Evolutionary conservation across 2,113 vertebrate genomes (phyloP), one percentile per base, ranked within the genome.

Genomic region (Elephantulus edwardii): DNA sequence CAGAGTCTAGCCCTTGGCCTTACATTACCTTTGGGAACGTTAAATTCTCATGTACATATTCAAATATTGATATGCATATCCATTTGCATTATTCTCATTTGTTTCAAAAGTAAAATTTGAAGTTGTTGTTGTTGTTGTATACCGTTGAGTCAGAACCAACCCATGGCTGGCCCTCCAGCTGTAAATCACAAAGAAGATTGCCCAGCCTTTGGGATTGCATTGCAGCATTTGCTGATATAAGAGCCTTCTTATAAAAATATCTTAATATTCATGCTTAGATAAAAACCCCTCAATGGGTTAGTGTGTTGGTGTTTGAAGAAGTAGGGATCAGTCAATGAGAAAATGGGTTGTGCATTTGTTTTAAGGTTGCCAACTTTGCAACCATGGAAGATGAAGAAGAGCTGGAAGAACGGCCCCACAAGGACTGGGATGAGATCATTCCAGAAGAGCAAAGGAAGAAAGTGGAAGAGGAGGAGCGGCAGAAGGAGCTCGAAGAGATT

Each of bases 341-440:
- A 5, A 42, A 3, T 88, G 75, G 87, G 33, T 38, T 86, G 82
- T 94, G 30, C 33, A 2, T 94, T 86, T 92, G 71, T 91, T 93
- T 96, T 80, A 79, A 99, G 99, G 99, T 99, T 72, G 99, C 99
- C 42, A 99, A 99, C 96, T 99, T 99, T 93, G 97, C 99, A 89
- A 99, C 98, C 10, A 99, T 99, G 98, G 99, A 99, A 74, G 99
- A 99, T 64, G 98, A 97, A 48, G 97, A 98, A 64, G 98, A 99
- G n/a, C 96, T 98, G 48, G 98, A 99, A 1, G 98, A 98, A 17
- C 98, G 95, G 58, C 95, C 96, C 6, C 91, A 97, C 8, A 98
- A 98, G 70, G 99, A 99, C 79, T 99, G 99, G 99, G 99, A 99
- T 0, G 98, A 99, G 24, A 99, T 99, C 86, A 99, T 99, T 96